Percentiles rank a stretch among this genome's conserved stretches.
Evolutionary conservation across 2,797 vertebrate genomes (phyloP).

Genomic region (Nasua narica): DNA sequence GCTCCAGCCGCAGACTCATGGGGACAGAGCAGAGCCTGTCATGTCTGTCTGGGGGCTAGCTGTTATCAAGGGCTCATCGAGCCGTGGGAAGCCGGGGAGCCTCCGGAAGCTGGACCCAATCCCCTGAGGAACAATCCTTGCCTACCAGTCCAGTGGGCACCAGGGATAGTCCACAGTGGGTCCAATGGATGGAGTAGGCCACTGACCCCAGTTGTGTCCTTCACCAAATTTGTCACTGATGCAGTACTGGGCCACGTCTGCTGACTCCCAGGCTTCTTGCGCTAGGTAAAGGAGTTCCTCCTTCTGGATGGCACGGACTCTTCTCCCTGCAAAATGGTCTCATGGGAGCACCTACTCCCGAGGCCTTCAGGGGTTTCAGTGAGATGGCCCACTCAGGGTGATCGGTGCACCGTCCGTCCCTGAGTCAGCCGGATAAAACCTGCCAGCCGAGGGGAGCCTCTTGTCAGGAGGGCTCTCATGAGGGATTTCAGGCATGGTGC

Average conservation of each 20-base stretch:
- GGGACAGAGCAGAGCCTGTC: not conserved
- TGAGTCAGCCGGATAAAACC: not conserved
- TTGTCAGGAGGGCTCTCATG: not conserved
- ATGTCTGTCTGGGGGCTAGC: not conserved
- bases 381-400: not conserved
- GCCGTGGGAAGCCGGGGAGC: not conserved
- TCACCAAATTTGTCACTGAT: not conserved
- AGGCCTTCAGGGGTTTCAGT: not conserved
- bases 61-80: not conserved
- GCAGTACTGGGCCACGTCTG: not conserved
- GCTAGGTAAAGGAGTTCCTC: not conserved
- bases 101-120: not conserved
- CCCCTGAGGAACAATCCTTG: not conserved
- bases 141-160: not conserved
- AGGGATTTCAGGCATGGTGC: not conserved
- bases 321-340: not conserved
- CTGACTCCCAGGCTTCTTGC: not conserved
- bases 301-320: not conserved
- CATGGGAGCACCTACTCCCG: no score
- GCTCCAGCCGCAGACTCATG: not conserved
- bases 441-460: not conserved
- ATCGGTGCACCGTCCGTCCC: not conserved
- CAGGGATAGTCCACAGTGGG: not conserved
- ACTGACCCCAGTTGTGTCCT: not conserved
- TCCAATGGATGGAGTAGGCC: not conserved